Evolutionary conservation across 2,113 vertebrate species (phyloP), one percentile per base, ranked within the genome.

Genomic region (Petrocephalus microphthalmus): DNA sequence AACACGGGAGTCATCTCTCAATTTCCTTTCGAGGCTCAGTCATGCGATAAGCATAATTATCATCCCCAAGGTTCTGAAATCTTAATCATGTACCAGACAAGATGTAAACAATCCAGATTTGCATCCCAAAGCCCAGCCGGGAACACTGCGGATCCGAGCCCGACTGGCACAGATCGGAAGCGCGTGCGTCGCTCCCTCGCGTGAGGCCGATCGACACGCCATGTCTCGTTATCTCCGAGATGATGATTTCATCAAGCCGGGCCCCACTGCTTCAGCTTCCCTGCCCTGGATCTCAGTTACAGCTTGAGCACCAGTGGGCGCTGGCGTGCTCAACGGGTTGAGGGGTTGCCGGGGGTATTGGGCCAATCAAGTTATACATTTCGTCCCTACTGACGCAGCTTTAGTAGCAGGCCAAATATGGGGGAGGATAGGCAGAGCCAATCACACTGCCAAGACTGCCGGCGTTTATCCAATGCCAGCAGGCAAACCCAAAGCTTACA

Each of bases 21-120:
- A 54, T 85, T 85, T 84, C 71, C 71, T 85, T 85, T 25, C n/a
- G 29, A 85, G 52, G 84, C 84, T 85, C 52, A 85, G 52, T 54
- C 84, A 85, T 85, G 84, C 52, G 84, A 56, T 85, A 54, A 56
- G 52, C 84, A 85, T 85, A 49, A 54, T 85, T 85, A 85, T 56
- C 52, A 85, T 85, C 84, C 52, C 84, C 25, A 13, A 85, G 53
- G 29, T 86, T 60, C 29, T 78, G 17, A 54, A 81, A 82, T 52
- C 51, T 88, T 81, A 78, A 88, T 53, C 51, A 54, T 56, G 29
- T 56, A 7, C 87, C 71, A 88, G 37, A 81, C 87, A 88, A 81
- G 56, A 45, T 53, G 74, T 45, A 85, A 85, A 88, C 49, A 88
- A 81, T 37, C 71, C 33, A 49, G 71, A 88, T 52, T 88, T 71